Evolutionary conservation across 2,797 vertebrate genomes (phyloP), one percentile per base, ranked within the genome.

Genomic region (Platyrinchus mystaceus): DNA sequence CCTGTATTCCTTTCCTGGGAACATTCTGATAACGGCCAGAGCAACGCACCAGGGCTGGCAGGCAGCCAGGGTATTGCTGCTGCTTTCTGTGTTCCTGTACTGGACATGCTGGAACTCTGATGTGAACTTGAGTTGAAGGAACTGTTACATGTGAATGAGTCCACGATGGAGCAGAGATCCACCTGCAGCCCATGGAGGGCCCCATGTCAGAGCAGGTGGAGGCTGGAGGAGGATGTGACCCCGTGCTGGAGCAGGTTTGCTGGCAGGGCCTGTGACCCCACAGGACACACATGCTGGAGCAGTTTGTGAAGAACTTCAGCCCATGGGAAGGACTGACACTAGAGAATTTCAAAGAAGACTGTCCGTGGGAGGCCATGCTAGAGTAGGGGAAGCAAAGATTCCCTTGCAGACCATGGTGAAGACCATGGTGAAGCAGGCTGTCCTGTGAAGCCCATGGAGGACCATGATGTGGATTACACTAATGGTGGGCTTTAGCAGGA

Each of bases 11-110:
- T 50, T 7, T n/a, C n/a, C 43, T 30, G 58, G 36, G 43, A 70
- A 76, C 17, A 11, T 9, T 26, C 14, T n/a, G 17, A 3, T 8
- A 64, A 70, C 7, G 64, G 28, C 14, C 50, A 32, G 1, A 10
- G n/a, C 0, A 1, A 39, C 6, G 26, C 5, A 13, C 24, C 26
- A 0, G 21, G 39, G 30, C 59, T 77, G 37, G 37, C 71, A 84
- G 32, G 21, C 3, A 15, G 30, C 28, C 79, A 52, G 24, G 24
- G n/a, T 18, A 23, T 14, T 32, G 50, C 37, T 46, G 44, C 37
- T 46, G 43, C 30, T 66, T 39, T n/a, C 58, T 46, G 17, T 22
- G 37, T 4, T 53, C 5, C 36, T 28, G 26, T 41, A 41, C 60
- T 32, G 14, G 60, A 41, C 19, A 41, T 37, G 23, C 18, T 39